phyloP scores from a whole-genome alignment of 2,113 vertebrate species.

The Cyprinodon brontotheroides region DNA sequence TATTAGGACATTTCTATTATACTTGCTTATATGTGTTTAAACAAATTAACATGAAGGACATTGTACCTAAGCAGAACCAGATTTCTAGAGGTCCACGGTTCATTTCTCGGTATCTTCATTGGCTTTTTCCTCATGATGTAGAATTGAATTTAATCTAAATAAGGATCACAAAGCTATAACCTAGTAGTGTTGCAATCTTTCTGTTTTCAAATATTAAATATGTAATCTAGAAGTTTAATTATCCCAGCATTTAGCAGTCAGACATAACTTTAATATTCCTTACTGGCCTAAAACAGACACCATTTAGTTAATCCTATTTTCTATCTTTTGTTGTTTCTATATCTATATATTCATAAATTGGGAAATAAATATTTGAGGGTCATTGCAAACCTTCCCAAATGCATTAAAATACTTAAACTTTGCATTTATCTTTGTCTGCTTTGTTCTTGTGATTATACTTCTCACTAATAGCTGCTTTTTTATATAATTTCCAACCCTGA shows the following conservation, averaged over 20 bases:
- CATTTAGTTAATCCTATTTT: not conserved
- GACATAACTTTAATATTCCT: not conserved
- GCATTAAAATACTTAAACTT: not conserved
- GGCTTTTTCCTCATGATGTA: not conserved
- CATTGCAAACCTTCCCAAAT: not conserved
- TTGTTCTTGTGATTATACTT: constrained; percentile 1
- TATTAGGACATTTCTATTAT: too few species aligned
- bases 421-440: not conserved
- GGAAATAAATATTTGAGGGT: not conserved
- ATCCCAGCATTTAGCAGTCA: not conserved
- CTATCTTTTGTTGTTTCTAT: not conserved
- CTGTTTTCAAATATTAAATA: not conserved
- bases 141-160: not conserved
- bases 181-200: not conserved
- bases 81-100: not conserved
- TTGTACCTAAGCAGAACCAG: too few species aligned
- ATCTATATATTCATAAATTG: not conserved
- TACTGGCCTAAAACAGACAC: not conserved
- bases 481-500: not conserved
- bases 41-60: too few species aligned
- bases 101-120: not conserved
- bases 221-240: not conserved
- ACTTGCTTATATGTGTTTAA: too few species aligned
- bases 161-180: not conserved
- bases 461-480: not conserved